Evolutionary conservation across 1,140 invertebrate species (phyloP).

Genomic region (Drosophila watanabei): DNA sequence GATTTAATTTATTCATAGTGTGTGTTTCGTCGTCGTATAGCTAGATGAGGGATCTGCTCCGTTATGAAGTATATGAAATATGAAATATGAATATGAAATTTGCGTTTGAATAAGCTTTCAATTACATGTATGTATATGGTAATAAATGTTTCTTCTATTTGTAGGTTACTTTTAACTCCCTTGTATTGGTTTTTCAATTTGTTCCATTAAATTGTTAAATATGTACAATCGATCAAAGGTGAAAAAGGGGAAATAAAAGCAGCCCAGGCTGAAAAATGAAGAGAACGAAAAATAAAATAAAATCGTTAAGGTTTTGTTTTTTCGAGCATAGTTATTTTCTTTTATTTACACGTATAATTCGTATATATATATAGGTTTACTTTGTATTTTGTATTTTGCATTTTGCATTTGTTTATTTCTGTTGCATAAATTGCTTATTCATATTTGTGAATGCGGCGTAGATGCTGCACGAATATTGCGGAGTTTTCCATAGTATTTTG

Average conservation of each 20-base stretch:
- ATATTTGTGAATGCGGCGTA: slow-evolving; percentile 68
- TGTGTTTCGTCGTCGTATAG: slow-evolving; percentile 44
- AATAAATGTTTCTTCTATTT: slow-evolving; percentile 36
- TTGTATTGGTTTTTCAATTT: slow-evolving; percentile 83
- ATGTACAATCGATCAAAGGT: slow-evolving; percentile 60
- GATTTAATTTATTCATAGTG: slow-evolving; percentile 54
- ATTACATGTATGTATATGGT: slow-evolving; percentile 44
- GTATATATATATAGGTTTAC: slow-evolving; percentile 40
- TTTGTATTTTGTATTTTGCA: slow-evolving; percentile 37
- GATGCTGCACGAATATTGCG: slow-evolving; percentile 61
- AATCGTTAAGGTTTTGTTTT: slow-evolving; percentile 20
- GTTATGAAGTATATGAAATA: slow-evolving; percentile 71
- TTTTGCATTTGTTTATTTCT: slow-evolving; percentile 63
- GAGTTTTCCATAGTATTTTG: slow-evolving; percentile 63
- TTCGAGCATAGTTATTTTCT: slow-evolving; percentile 60
- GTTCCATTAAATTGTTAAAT: slow-evolving; percentile 78
- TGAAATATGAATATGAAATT: slow-evolving; percentile 73
- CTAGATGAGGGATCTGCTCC: slow-evolving; percentile 56
- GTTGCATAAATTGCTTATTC: slow-evolving; percentile 70
- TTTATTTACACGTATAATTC: slow-evolving; percentile 76
- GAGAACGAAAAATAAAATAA: slow-evolving; percentile 44
- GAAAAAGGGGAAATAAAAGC: slow-evolving; percentile 7
- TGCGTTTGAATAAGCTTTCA: slow-evolving; percentile 67
- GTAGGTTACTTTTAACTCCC: slow-evolving; percentile 75
- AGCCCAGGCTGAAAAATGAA: slow-evolving; percentile 44